phyloP scores from a whole-genome alignment of 2,113 vertebrate genomes.

The Colossoma macropomum region DNA sequence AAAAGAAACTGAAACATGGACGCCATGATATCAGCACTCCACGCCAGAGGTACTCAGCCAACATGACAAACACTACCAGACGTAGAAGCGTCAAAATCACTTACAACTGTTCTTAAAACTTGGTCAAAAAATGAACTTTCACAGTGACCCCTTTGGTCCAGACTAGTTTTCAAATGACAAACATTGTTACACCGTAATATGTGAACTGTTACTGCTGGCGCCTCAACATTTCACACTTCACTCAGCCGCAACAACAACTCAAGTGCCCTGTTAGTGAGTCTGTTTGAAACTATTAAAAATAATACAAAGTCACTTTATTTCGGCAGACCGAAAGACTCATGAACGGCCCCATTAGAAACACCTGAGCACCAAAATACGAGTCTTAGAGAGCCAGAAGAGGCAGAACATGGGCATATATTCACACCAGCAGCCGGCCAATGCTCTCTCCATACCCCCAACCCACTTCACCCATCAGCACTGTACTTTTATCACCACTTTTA shows the following conservation, averaged over 20 bases:
- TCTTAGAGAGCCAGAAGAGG: neutral
- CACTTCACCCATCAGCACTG: neutral
- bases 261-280: no score
- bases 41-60: slow-evolving; percentile 10
- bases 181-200: neutral
- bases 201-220: no score
- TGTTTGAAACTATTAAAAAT: neutral
- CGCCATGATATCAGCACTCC: slow-evolving; percentile 49
- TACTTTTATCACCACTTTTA: slow-evolving; percentile 75
- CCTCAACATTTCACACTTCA: neutral
- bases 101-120: neutral
- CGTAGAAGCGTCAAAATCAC: neutral
- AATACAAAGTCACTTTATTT: neutral
- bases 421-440: slow-evolving; percentile 45
- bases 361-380: neutral
- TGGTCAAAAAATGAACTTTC: neutral
- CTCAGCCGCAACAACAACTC: neutral
- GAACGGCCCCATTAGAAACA: neutral
- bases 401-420: neutral
- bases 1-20: slow-evolving; percentile 57
- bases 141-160: no score
- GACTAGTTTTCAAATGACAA: neutral
- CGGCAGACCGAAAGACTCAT: neutral
- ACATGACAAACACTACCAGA: neutral
- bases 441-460: neutral